Conservation (phyloP, 1,140 invertebrate genomes). For the Caenorhabditis latens region DNA sequence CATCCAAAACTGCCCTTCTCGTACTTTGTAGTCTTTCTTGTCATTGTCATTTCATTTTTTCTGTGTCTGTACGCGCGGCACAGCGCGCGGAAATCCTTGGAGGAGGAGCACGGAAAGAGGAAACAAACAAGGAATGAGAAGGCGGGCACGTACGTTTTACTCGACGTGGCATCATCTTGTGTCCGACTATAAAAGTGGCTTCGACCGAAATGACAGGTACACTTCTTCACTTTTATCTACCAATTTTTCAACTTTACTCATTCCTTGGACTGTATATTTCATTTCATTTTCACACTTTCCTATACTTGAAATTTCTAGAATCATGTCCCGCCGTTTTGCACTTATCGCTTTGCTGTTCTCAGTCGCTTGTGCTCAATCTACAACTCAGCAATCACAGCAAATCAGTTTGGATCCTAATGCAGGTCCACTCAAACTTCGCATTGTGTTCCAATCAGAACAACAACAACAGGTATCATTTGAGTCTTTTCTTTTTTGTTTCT, state of each 20-base stretch:
- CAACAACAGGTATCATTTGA: neutral
- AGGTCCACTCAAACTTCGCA: conserved; percentile 34
- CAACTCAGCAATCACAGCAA: conserved; percentile 35
- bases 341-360: conserved; percentile 34
- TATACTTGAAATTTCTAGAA: neutral
- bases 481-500: neutral
- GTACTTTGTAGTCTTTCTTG: neutral
- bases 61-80: neutral
- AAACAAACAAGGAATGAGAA: conserved; percentile 33
- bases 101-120: neutral
- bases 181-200: conserved; percentile 15
- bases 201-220: conserved; percentile 6
- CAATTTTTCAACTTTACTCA: neutral
- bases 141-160: conserved; percentile 36
- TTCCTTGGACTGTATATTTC: too few species aligned
- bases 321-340: conserved; percentile 16
- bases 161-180: conserved; percentile 35
- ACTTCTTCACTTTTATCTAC: neutral
- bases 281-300: too few species aligned
- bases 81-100: neutral
- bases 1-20: neutral
- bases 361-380: conserved; percentile 2
- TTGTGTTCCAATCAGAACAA: conserved; percentile 34
- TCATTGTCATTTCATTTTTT: conserved; percentile 14
- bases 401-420: conserved; percentile 34